Evolutionary conservation across 2,113 vertebrate genomes (phyloP), one percentile per base, ranked within the genome.

Genomic region (Trichechus manatus): DNA sequence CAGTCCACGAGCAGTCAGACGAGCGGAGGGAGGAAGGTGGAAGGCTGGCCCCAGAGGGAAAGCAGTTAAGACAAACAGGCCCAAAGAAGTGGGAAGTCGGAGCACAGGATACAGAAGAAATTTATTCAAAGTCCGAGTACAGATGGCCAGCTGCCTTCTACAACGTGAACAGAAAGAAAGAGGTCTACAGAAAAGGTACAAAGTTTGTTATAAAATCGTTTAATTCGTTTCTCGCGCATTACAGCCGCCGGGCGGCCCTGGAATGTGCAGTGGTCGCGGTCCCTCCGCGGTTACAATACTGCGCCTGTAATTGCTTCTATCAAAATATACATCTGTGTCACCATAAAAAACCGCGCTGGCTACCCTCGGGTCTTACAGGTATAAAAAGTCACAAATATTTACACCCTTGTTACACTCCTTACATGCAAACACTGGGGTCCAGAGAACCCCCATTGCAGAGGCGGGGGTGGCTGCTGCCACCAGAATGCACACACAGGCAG

Each of bases 331-430:
- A 99, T 99, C 98, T 98, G 98, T 96, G 85, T 98, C 98, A 93
- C 98, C 98, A 91, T 99, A 98, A 98, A 98, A 99, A 98, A 97
- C 88, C 89, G 95, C 92, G 94, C 94, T 97, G 97, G 97, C 98
- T 97, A 97, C 98, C 97, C 98, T 98, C 98, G 92, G 74, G 97
- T 98, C 98, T 98, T 96, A 98, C 97, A 98, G 98, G 98, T 99
- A 99, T 99, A 98, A 99, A 99, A 99, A 98, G 98, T 97, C 98
- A 99, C 98, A 99, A 98, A 99, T 99, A 99, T 99, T 97, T 99
- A 99, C 98, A 99, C 98, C 98, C 98, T 99, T 97, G 98, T 98
- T 98, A 98, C 97, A 96, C 98, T 98, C 98, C 97, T 97, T 11
- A 97, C 96, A 97, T 89, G 97, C 98, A 98, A 97, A 98, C 97